Evolutionary conservation across 2,888 invertebrate species (phyloP).

Genomic region (Xiphydria camelus): DNA sequence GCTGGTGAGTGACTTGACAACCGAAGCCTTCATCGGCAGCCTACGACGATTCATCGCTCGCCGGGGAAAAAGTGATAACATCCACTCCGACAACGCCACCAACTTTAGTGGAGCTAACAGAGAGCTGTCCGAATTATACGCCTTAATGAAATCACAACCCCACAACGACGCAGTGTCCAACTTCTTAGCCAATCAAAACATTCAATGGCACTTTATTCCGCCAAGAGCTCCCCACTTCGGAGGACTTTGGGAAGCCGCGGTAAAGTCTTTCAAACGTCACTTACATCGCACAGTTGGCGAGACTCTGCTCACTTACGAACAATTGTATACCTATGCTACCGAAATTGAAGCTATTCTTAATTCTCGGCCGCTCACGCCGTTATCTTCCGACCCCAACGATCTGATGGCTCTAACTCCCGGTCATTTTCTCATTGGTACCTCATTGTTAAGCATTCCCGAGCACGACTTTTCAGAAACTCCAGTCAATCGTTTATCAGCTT

Average conservation of each 20-base stretch:
- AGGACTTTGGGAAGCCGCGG: constrained; percentile 33
- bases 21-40: constrained; percentile 21
- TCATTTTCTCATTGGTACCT: constrained; percentile 18
- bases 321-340: constrained; percentile 14
- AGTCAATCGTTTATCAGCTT: constrained; percentile 16
- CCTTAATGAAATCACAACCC: neutral
- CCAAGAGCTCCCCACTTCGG: constrained; percentile 31
- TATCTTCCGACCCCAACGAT: constrained; percentile 19
- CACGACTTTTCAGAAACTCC: constrained; percentile 4
- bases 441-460: constrained; percentile 11
- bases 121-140: constrained; percentile 9
- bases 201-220: constrained; percentile 33
- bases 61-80: constrained; percentile 17
- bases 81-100: constrained; percentile 29
- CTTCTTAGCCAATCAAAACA: neutral
- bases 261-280: constrained; percentile 31
- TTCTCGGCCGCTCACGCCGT: constrained; percentile 17
- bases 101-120: constrained; percentile 25
- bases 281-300: constrained; percentile 10
- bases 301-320: constrained; percentile 25
- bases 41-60: constrained; percentile 24
- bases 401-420: constrained; percentile 13
- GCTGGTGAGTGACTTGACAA: constrained; percentile 20
- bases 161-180: constrained; percentile 2
- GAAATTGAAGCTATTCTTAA: constrained; percentile 21